phyloP scores from a whole-genome alignment of 2,797 vertebrate genomes.

The Helicolenus hilgendorfi region DNA sequence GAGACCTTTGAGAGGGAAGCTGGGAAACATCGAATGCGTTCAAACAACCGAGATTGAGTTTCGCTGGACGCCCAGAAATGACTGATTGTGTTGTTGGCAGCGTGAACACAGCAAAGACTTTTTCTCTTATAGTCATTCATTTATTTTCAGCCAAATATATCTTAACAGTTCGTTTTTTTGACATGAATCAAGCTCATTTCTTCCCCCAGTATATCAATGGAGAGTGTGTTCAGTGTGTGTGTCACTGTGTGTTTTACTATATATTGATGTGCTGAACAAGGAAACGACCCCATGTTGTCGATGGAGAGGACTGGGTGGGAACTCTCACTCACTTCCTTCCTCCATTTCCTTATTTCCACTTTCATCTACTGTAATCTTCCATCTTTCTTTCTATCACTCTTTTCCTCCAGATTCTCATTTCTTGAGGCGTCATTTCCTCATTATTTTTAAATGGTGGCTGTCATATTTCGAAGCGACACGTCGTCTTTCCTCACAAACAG shows the following conservation, averaged over 20 bases:
- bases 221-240: neutral
- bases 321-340: neutral
- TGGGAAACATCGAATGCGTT: too few relatives aligned
- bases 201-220: neutral
- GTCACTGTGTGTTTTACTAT: neutral
- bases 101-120: neutral
- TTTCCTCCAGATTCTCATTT: conserved; percentile 5
- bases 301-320: neutral
- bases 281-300: neutral
- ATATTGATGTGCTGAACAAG: neutral
- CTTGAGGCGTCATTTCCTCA: neutral
- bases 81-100: conserved; percentile 4
- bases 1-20: neutral
- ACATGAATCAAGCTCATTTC: neutral
- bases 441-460: neutral
- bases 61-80: neutral
- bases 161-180: neutral
- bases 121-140: neutral
- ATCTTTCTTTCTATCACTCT: neutral
- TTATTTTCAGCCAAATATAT: neutral
- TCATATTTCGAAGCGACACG: neutral
- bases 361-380: neutral
- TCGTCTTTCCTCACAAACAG: conserved; percentile 2
- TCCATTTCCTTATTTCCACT: neutral
- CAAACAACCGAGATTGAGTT: neutral